phyloP scores from a whole-genome alignment of 2,888 invertebrate species.

The Yponomeuta malinellus region DNA sequence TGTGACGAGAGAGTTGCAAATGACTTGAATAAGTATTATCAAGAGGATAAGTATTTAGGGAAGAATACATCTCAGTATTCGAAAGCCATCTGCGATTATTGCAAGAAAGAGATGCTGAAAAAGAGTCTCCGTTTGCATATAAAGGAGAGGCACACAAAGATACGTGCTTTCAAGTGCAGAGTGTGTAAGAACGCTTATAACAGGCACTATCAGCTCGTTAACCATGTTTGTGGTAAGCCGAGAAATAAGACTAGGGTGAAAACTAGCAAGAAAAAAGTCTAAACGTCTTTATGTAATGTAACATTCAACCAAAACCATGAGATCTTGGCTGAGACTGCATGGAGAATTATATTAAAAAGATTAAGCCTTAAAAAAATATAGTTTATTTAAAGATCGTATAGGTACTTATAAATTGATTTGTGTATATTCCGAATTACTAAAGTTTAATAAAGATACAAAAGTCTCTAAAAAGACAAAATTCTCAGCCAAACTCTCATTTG shows the following conservation, averaged over 20 bases:
- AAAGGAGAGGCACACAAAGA: conserved; percentile 45
- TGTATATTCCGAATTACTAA: no score
- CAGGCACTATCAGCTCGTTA: conserved; percentile 44
- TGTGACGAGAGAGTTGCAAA: conserved; percentile 19
- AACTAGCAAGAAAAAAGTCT: background rate
- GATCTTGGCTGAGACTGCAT: no score
- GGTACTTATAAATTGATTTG: no score
- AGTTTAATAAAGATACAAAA: no score
- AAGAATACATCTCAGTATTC: conserved; percentile 38
- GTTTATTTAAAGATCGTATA: no score
- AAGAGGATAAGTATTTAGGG: conserved; percentile 10
- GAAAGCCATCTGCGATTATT: conserved; percentile 53
- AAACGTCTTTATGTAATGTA: background rate
- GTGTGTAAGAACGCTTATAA: conserved; percentile 36
- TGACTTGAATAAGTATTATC: background rate
- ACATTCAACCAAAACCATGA: no score
- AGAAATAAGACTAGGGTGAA: conserved; percentile 18
- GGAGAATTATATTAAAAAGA: no score
- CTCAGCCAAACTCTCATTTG: no score
- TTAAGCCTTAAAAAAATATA: no score
- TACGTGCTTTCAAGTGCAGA: conserved; percentile 42
- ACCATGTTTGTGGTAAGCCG: conserved; percentile 41
- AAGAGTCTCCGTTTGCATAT: conserved; percentile 54
- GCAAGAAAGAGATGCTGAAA: conserved; percentile 57
- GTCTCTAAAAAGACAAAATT: no score